Evolutionary conservation across 1,140 invertebrate species (phyloP), one percentile per base, ranked within the genome.

Genomic region (Amphibalanus amphitrite): DNA sequence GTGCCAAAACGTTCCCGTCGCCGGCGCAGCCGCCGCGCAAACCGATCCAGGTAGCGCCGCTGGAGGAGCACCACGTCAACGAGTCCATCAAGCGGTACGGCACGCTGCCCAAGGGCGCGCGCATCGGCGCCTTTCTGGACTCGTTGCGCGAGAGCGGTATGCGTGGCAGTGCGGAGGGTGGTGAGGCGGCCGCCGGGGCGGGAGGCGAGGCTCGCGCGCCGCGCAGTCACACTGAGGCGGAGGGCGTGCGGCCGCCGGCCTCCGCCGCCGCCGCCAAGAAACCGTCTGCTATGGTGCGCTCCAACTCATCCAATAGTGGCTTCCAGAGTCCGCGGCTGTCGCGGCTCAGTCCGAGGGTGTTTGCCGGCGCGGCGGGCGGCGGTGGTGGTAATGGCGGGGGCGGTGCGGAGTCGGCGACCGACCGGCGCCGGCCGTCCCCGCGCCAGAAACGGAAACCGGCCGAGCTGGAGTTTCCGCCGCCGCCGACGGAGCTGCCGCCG

Each of bases 121-220:
- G 95, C 40, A 97, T 97, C 75, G 94, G 94, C 20, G 94, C 94
- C 0, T 98, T 95, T 80, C 81, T 98, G 25, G 94, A 97, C 77
- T 97, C 93, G 0, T 80, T 97, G 72, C 84, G 90, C 47, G 89
- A 91, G 75, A 90, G 86, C 77, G 88, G 88, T n/a, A 83, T 80
- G n/a, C 73, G 77, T 82, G 74, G 78, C 83, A 40, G 76, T 28
- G 80, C 79, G 71, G 82, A 83, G 71, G 85, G 86, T 64, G 84
- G 84, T 59, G 75, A 76, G 59, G 71, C 74, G 1, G 71, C 73
- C 73, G 76, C 74, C 69, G 71, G 69, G 78, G 74, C 71, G 28
- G 28, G 29, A 0, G 69, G 38, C 17, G 68, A 68, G 29, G 71
- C 70, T 59, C 25, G 38, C n/a, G 71, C 67, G 64, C 65, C 70